These are phyloP conservation scores for Aspidapion aeneum DNA, from an alignment of 2,888 invertebrate species.

Conservation along the genomic window DNA sequence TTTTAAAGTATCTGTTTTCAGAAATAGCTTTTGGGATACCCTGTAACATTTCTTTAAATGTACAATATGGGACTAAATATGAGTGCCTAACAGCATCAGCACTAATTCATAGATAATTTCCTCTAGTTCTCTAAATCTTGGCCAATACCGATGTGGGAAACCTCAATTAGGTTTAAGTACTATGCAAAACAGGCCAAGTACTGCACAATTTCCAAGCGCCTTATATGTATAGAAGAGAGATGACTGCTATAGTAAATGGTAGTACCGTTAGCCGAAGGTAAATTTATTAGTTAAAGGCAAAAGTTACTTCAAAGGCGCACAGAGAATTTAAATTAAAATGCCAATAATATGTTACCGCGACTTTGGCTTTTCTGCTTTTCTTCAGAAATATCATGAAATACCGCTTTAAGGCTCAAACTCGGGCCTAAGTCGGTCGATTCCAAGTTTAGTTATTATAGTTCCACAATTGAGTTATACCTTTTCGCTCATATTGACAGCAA, in stretches of 20 bases:
- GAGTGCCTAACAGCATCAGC: no score
- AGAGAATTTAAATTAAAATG: conserved; percentile 3
- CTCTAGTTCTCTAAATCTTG: no score
- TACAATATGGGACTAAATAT: no score
- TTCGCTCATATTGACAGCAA: neutral
- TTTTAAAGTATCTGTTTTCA: no score
- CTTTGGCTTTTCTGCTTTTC: conserved; percentile 1
- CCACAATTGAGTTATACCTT: neutral
- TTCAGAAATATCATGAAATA: neutral
- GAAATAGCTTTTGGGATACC: no score
- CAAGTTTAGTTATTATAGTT: neutral
- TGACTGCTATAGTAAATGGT: conserved; percentile 37
- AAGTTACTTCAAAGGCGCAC: conserved; percentile 13
- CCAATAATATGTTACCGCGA: neutral
- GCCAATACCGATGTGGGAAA: neutral
- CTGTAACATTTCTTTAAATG: no score
- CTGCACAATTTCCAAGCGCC: conserved; percentile 32
- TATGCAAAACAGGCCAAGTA: conserved; percentile 30
- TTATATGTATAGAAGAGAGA: conserved; percentile 35
- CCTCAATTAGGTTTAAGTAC: conserved; percentile 18
- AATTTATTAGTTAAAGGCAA: conserved; percentile 36
- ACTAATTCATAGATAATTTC: no score
- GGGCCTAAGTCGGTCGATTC: neutral
- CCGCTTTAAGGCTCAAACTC: neutral
- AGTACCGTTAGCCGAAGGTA: conserved; percentile 35